These are phyloP conservation scores for Drosophila prosaltans DNA, from an alignment of 1,140 invertebrate genomes.

Conservation along the genomic window DNA sequence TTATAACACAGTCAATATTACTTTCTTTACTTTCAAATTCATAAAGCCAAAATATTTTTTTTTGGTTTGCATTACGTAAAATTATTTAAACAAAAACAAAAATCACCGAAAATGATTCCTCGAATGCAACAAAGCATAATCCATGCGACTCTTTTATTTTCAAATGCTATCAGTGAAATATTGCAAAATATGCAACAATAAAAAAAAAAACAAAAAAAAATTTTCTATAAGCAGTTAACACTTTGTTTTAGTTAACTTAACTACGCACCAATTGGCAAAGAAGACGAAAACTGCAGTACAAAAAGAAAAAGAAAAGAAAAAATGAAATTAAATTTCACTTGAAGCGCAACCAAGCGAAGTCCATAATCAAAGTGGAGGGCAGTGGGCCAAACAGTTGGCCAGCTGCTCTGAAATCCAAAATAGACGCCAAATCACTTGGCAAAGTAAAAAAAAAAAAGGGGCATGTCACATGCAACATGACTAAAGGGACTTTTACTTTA, in stretches of 20 bases:
- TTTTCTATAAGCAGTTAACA: constrained; percentile 50
- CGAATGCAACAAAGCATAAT: constrained; percentile 28
- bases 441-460: constrained; percentile 7
- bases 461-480: constrained; percentile 35
- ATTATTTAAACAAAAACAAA: constrained; percentile 6
- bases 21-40: not conserved
- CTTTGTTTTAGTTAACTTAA: constrained; percentile 43
- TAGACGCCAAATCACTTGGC: constrained; percentile 1
- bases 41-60: not conserved
- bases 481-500: not conserved
- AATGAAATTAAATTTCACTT: constrained; percentile 71
- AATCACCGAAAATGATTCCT: constrained; percentile 17
- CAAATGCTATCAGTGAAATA: constrained; percentile 35
- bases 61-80: constrained; percentile 32
- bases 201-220: not conserved
- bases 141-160: constrained; percentile 33
- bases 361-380: constrained; percentile 39
- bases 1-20: not conserved
- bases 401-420: constrained; percentile 29
- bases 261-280: constrained; percentile 68
- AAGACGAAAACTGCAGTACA: constrained; percentile 50
- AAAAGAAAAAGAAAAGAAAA: constrained; percentile 1
- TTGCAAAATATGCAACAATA: constrained; percentile 50
- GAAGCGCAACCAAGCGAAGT: constrained; percentile 50
- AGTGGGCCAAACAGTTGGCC: constrained; percentile 34